Evolutionary conservation across 1,140 invertebrate genomes (phyloP), one percentile per base, ranked within the genome.

Genomic region (Brachionus rubens): DNA sequence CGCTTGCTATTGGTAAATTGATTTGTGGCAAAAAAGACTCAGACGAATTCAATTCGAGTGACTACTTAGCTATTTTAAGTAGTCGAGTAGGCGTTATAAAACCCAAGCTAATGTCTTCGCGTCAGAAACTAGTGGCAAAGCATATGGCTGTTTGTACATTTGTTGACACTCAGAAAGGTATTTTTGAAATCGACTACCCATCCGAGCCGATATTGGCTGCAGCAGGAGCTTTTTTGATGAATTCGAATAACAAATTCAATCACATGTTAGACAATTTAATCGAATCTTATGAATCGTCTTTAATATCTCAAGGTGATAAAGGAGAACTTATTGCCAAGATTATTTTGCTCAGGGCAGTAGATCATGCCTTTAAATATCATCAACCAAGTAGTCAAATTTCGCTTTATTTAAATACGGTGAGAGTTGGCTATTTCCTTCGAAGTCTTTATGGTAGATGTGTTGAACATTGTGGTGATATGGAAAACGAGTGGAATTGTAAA

Each of bases 261-360:
- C 3, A n/a, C 40, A n/a, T 14, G 36, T 9, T 9, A 41, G 9
- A 40, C 2, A n/a, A n/a, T 19, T 40, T 62, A 40, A 30, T 62
- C 19, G 33, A 62, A 1, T 62, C 12, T 16, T 19, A 40, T 9
- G 56, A 62, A 19, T 62, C 56, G 19, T 36, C 10, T 21, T 12
- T 62, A 7, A 62, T 62, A 16, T 62, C 56, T 7, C 36, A 62
- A 40, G 56, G 56, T 19, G 56, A 62, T 19, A 62, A 62, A 62
- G 56, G 56, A 40, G 48, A 52, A 52, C 36, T 26, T 19, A 62
- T 62, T 19, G 36, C 56, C n/a, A 62, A 62, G 21, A 3, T 62
- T 10, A 62, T 62, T 62, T 21, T 62, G 1, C 16, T 62, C 7
- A n/a, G n/a, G 12, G 30, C 36, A 19, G 40, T 40, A 43, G 52